These are phyloP conservation scores for Cisticola juncidis DNA, from an alignment of 2,113 vertebrate genomes.

Conservation along the genomic window DNA sequence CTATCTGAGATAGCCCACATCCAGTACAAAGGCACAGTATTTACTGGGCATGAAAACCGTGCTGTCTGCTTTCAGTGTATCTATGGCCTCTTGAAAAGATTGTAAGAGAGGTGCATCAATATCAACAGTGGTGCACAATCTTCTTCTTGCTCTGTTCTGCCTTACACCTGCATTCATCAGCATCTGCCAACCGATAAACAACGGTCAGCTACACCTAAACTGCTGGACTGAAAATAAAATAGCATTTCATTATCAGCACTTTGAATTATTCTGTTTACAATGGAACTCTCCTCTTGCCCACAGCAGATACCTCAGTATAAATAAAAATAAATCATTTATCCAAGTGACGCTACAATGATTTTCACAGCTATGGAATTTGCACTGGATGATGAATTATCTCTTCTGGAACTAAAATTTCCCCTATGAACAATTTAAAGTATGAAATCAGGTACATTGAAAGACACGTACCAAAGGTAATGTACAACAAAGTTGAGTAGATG, in stretches of 20 bases:
- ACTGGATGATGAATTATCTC: background rate
- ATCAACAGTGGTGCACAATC: background rate
- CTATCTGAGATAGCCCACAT: background rate
- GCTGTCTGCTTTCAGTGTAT: background rate
- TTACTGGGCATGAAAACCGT: background rate
- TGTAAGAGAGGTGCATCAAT: background rate
- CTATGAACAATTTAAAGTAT: background rate
- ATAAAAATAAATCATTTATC: background rate
- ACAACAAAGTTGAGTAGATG: background rate
- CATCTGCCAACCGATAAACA: background rate
- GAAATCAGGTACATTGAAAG: background rate
- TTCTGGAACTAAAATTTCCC: background rate
- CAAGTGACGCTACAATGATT: background rate
- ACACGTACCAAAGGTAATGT: fast-evolving
- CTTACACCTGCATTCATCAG: background rate
- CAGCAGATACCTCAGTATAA: background rate
- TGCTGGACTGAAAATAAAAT: background rate
- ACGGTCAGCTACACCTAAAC: background rate
- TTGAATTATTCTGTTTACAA: background rate
- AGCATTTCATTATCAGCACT: background rate
- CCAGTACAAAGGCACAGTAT: background rate
- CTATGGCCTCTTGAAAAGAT: background rate
- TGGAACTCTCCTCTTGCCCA: background rate
- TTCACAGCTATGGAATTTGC: background rate
- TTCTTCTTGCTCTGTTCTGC: background rate